Evolutionary conservation across 2,888 invertebrate genomes (phyloP).

Genomic region (Mechanitis mazaeus): DNA sequence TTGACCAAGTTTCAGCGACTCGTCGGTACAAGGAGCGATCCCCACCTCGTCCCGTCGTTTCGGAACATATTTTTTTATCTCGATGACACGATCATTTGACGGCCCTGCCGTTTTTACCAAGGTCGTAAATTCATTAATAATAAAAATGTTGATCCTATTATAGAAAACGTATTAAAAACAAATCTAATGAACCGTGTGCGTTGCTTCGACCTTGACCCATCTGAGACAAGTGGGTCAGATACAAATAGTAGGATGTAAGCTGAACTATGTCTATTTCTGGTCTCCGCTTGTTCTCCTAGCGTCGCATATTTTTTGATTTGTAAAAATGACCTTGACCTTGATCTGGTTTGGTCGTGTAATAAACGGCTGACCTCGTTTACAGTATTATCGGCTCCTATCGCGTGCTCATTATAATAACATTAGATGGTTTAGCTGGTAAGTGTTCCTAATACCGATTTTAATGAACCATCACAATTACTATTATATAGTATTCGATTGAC

Average conservation of each 20-base stretch:
- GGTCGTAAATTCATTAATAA: slow-evolving; percentile 42
- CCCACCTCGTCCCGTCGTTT: slow-evolving; percentile 74
- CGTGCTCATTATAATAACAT: slow-evolving; percentile 61
- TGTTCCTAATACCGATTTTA: slow-evolving; percentile 34
- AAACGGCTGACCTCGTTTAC: slow-evolving; percentile 73
- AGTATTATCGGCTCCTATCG: slow-evolving; percentile 65
- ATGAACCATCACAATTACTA: slow-evolving; percentile 16
- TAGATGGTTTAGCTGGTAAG: slow-evolving; percentile 43
- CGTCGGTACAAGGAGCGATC: slow-evolving; percentile 72
- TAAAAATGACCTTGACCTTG: slow-evolving; percentile 77
- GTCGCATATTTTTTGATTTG: slow-evolving; percentile 68
- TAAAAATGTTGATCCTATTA: not conserved
- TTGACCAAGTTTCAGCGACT: slow-evolving; percentile 76
- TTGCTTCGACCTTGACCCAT: slow-evolving; percentile 68
- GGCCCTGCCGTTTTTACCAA: slow-evolving; percentile 53
- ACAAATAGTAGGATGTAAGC: slow-evolving; percentile 62
- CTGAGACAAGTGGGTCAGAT: slow-evolving; percentile 58
- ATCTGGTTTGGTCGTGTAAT: slow-evolving; percentile 71
- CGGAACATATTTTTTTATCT: slow-evolving; percentile 45
- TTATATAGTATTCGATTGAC: not conserved
- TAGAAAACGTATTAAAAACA: not conserved
- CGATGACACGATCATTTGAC: slow-evolving; percentile 65
- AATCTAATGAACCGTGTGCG: slow-evolving; percentile 11
- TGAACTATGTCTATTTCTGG: slow-evolving; percentile 64
- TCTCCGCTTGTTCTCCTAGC: slow-evolving; percentile 57